A percentile compares a stretch with the other conserved stretches of the same genome.
These are phyloP conservation scores for Lycodopsis pacificus DNA, from an alignment of 2,797 vertebrate species.

Conservation along the genomic window DNA sequence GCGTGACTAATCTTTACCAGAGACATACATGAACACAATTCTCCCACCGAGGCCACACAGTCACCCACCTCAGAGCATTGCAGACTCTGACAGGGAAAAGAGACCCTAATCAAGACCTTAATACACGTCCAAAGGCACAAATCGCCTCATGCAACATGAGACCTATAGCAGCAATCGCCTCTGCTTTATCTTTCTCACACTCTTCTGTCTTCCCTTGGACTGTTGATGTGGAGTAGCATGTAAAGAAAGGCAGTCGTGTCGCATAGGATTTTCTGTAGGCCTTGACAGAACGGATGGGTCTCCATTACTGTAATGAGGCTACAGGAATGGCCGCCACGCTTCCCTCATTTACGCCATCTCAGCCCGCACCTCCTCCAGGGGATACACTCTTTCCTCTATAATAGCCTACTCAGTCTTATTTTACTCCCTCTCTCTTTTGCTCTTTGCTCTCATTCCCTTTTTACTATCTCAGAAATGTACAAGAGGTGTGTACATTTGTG, in stretches of 20 bases:
- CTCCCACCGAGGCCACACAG: slow-evolving; percentile 45
- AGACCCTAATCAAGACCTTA: slow-evolving; percentile 79
- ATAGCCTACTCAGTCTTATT: slow-evolving; percentile 86
- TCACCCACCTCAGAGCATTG: slow-evolving; percentile 71
- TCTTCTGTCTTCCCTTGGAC: slow-evolving; percentile 50
- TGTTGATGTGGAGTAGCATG: slow-evolving; percentile 61
- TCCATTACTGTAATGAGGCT: slow-evolving; percentile 90
- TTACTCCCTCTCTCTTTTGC: slow-evolving; percentile 75
- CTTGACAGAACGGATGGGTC: slow-evolving; percentile 86
- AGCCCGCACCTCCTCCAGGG: slow-evolving; percentile 79
- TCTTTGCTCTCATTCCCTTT: slow-evolving; percentile 67
- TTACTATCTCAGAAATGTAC: slow-evolving; percentile 65
- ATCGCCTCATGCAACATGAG: slow-evolving; percentile 72
- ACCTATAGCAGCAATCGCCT: slow-evolving; percentile 46
- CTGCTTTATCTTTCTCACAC: slow-evolving; percentile 45
- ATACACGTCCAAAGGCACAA: slow-evolving; percentile 76
- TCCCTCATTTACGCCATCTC: slow-evolving; percentile 86
- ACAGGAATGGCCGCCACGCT: slow-evolving; percentile 82
- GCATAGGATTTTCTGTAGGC: slow-evolving; percentile 83
- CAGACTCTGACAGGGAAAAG: slow-evolving; percentile 74
- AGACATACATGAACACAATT: slow-evolving; percentile 25
- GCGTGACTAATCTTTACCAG: slow-evolving; percentile 37
- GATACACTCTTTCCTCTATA: slow-evolving; percentile 81
- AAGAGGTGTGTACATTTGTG: slow-evolving; percentile 58
- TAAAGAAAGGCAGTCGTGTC: slow-evolving; percentile 77